Conservation (phyloP, 2,797 vertebrate species). For the Falco biarmicus region DNA sequence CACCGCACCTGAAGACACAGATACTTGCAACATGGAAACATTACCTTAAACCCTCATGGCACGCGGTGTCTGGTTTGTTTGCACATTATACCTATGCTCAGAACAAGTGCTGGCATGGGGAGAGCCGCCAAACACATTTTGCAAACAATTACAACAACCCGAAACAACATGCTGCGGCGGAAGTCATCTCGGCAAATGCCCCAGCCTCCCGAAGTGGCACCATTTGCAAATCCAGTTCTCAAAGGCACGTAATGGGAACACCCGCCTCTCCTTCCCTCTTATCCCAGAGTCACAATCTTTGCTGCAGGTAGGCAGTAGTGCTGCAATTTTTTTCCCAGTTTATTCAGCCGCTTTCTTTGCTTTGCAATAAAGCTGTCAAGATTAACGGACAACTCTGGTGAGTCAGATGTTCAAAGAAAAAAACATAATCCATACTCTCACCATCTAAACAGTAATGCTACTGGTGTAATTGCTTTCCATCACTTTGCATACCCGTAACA, state of each 20-base stretch:
- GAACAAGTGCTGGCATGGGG: conserved; percentile 36
- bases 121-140: conserved; percentile 13
- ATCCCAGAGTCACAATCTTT: neutral
- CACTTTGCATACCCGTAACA: neutral
- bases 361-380: neutral
- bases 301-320: neutral
- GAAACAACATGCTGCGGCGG: conserved; percentile 4
- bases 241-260: neutral
- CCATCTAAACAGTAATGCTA: neutral
- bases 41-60: neutral
- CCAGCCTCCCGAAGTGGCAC: neutral
- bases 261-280: neutral
- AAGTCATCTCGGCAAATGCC: neutral
- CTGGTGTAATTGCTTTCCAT: neutral
- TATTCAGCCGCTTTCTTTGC: neutral
- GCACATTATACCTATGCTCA: neutral
- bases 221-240: neutral
- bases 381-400: neutral
- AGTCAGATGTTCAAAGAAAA: neutral
- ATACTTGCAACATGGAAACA: neutral
- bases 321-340: neutral
- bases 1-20: neutral
- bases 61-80: neutral
- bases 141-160: conserved; percentile 45
- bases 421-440: neutral